phyloP scores from a whole-genome alignment of 2,113 vertebrate genomes.

The Gallinago jamesoni region DNA sequence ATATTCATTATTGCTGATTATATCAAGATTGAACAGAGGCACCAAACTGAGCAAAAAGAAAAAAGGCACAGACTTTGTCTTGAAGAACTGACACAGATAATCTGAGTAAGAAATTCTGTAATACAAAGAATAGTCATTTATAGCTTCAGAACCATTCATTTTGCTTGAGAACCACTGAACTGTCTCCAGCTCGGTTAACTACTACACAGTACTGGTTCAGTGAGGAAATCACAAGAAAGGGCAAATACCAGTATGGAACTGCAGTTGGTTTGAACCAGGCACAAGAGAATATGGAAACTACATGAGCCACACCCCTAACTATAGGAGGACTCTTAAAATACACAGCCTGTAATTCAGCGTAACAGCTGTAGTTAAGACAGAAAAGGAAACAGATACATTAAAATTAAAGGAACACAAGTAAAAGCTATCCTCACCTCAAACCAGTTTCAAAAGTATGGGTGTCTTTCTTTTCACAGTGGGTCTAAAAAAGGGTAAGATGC shows the following conservation, averaged over 20 bases:
- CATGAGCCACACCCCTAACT: not conserved
- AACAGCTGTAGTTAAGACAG: not conserved
- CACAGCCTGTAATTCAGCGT: not conserved
- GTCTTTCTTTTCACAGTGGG: not conserved
- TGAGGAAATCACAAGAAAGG: not conserved
- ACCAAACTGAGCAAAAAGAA: not conserved
- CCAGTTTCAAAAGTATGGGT: not conserved
- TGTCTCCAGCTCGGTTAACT: not conserved
- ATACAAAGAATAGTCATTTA: not conserved
- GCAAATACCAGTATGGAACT: not conserved
- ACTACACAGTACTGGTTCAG: not conserved
- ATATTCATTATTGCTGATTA: not conserved
- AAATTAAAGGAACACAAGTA: slow-evolving; percentile 13
- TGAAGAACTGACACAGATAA: too few relatives aligned
- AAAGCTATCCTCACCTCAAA: not conserved
- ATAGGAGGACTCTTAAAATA: slow-evolving; percentile 15
- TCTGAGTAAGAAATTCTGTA: not conserved
- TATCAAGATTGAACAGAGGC: not conserved
- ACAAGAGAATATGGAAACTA: not conserved
- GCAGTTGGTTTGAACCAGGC: not conserved
- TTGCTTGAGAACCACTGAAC: not conserved
- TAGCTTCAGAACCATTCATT: not conserved
- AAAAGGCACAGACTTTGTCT: not conserved
- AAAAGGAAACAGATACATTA: not conserved
- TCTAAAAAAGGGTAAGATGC: not conserved